phyloP scores from a whole-genome alignment of 2,888 invertebrate species.

The Mythimna lalbum region DNA sequence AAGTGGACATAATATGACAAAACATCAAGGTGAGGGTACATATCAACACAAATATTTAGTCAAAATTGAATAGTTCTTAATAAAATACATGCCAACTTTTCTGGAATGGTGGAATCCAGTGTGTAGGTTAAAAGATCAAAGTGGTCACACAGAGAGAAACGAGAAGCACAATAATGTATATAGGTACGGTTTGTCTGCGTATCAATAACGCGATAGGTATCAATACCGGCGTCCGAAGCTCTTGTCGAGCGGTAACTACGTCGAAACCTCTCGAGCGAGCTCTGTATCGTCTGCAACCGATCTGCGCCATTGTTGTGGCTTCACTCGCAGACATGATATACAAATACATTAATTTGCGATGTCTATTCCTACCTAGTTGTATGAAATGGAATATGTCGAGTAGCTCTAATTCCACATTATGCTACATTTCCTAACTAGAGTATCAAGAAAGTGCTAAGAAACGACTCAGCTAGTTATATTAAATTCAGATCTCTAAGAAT shows the following conservation, averaged over 20 bases:
- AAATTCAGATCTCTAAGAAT: not conserved
- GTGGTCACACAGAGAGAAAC: not conserved
- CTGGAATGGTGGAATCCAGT: not conserved
- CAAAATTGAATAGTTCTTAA: too few species aligned
- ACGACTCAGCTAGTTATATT: not conserved
- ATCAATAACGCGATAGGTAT: not conserved
- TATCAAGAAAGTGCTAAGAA: not conserved
- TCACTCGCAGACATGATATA: not conserved
- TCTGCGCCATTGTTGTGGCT: constrained; percentile 7
- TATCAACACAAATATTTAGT: too few species aligned
- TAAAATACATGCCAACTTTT: too few species aligned
- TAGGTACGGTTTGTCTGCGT: not conserved
- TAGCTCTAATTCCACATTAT: too few species aligned
- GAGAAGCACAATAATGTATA: not conserved
- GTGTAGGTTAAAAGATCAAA: not conserved
- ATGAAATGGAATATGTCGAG: not conserved
- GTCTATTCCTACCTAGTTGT: not conserved
- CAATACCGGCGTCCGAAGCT: not conserved
- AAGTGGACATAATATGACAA: not conserved
- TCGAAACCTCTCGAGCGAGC: not conserved
- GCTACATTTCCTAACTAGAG: not conserved
- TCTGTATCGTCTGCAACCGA: not conserved
- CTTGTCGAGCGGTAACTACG: not conserved
- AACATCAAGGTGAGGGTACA: not conserved
- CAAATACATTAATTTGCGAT: not conserved